Evolutionary conservation across 2,888 invertebrate genomes (phyloP), one percentile per base, ranked within the genome.

Genomic region (Hypomecis atomaria): DNA sequence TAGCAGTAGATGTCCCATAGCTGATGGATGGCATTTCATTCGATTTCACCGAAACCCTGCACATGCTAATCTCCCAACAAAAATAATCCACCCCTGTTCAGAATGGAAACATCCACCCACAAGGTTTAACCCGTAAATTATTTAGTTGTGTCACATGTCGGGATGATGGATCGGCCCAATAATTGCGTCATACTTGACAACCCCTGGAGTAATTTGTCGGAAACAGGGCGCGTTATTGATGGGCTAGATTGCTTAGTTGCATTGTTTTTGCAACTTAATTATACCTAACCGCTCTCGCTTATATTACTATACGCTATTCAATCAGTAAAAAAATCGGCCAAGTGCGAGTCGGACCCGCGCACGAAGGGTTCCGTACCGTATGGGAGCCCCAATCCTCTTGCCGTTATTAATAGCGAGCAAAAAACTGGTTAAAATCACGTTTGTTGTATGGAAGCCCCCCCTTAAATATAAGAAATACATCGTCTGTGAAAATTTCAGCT

Each of bases 71-170:
- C 56, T 11, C 38, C 13, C 8, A 55, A 37, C 23, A 37, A 34
- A 43, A 54, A 50, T 38, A 38, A 40, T 40, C 52, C 43, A 58
- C 59, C 48, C 56, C 59, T 66, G 60, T 56, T 48, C 54, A 62
- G 65, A 71, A 70, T 69, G 64, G 60, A 67, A 70, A 72, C 69
- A 23, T 23, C 23, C 23, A 23, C 23, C 23, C 23, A 23, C 23
- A 23, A 23, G 23, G 60, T 69, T 71, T 72, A 75, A 72, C 72
- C 72, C 73, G 85, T 86, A 90, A 88, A 91, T 91, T 89, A 90
- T 91, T 88, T 89, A 89, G 89, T 90, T 89, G 85, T 89, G 91
- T 90, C 79, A 73, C 78, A 81, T 81, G 91, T 90, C 91, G 79
- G 60, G 75, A 88, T 91, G 91, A 92, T 92, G 89, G 91, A 92